Base-by-base conservation (phyloP, 2,113 vertebrate species). In the Notiomystis cincta region DNA sequence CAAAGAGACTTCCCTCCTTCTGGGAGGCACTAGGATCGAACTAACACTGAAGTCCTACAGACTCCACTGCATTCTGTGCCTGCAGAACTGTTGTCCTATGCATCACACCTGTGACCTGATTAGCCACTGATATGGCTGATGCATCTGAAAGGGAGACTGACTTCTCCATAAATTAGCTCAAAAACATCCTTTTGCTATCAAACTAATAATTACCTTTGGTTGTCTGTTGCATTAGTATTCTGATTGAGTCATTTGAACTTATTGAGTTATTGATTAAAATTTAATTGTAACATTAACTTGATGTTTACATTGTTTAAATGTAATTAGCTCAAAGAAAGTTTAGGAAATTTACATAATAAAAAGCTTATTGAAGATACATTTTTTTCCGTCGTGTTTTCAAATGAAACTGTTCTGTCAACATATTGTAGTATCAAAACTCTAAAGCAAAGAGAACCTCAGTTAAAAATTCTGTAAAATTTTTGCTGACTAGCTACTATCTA, bases 221-320 rank as follows among this genome's bases (percentile, higher is more conserved):
- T 87, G 44, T 40, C 48, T 71, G 37, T 91, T 76, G 53, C 60
- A 94, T 79, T 85, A 75, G 56, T 94, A 90, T 90, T 71, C 70
- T 85, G 53, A 94, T 87, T 0, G 22, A 94, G 53, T 90, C 40
- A 82, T 88, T 82, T 93, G 70, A 79, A 93, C 37, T 69, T 79
- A 71, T 4, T 62, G 78, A 87, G 44, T 81, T 95, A 94, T 85
- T 94, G 94, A 94, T 94, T 91, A 40, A 76, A 82, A 88, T 87
- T 84, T 94, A 90, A 82, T 91, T 79, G 53, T 76, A 90, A 79
- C 65, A 85, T 88, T 93, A 82, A 56, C 37, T 79, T 40, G 31
- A 72, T 92, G 28, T 64, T 94, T 90, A 80, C 28, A 69, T 60
- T 93, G 57, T 80, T 92, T 60, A 84, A 71, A 66, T 78, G 69